A percentile compares a stretch with the other conserved stretches of the same genome.
phyloP scores from a whole-genome alignment of 2,888 invertebrate genomes.

The Liodrosophila aerea region DNA sequence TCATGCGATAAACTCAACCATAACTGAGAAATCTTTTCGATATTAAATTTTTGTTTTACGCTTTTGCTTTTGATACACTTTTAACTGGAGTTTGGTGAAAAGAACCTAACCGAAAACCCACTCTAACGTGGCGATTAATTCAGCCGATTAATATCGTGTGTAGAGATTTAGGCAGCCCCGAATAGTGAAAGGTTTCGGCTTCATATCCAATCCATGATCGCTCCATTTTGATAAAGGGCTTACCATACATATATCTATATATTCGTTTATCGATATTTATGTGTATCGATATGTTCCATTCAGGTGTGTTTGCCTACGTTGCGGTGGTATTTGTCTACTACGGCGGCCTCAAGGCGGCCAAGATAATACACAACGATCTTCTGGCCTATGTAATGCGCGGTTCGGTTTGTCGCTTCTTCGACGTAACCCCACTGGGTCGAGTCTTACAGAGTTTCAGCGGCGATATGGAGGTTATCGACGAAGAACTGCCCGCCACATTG shows the following conservation, averaged over 20 bases:
- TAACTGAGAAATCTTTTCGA: slow-evolving; percentile 20
- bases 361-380: slow-evolving; percentile 84
- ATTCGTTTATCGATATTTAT: slow-evolving; percentile 39
- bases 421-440: slow-evolving; percentile 87
- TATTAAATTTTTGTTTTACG: slow-evolving; percentile 7
- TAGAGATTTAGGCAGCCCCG: slow-evolving; percentile 12
- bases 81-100: slow-evolving; percentile 5
- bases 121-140: slow-evolving; percentile 47
- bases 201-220: slow-evolving; percentile 5
- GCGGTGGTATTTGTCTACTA: slow-evolving; percentile 84
- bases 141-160: slow-evolving; percentile 32
- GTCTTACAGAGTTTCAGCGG: slow-evolving; percentile 87
- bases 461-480: slow-evolving; percentile 87
- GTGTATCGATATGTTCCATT: slow-evolving; percentile 28
- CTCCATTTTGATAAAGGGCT: not conserved
- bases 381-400: slow-evolving; percentile 85
- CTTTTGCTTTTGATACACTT: slow-evolving; percentile 36
- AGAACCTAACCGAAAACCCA: slow-evolving; percentile 4
- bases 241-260: not conserved
- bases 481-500: slow-evolving; percentile 84
- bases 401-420: slow-evolving; percentile 87
- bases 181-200: slow-evolving; percentile 19
- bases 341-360: slow-evolving; percentile 85
- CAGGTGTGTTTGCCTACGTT: slow-evolving; percentile 84
- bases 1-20: slow-evolving; percentile 30